These are phyloP conservation scores for Sus scrofa DNA, from an alignment of 2,113 vertebrate species.

Conservation along the genomic window T2T-Sscrofa CM001155.3:8142501-8143000, in stretches of 20 bases:
- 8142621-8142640: fast-evolving
- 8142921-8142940: fast-evolving
- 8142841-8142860: no score
- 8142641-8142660: fast-evolving
- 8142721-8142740: not conserved
- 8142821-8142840: not conserved
- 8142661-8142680: no score
- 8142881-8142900: not conserved
- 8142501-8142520: not conserved
- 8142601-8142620: not conserved
- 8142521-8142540: no score
- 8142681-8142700: fast-evolving
- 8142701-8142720: not conserved
- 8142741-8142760: fast-evolving
- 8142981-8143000: fast-evolving
- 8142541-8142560: not conserved
- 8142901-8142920: fast-evolving
- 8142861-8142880: no score
- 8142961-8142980: fast-evolving
- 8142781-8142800: not conserved
- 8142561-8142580: not conserved
- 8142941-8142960: not conserved
- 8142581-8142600: not conserved
- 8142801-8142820: fast-evolving
- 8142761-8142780: not conserved